Conservation (phyloP, 2,888 invertebrate species). For the Ormyrus thymus region DNA sequence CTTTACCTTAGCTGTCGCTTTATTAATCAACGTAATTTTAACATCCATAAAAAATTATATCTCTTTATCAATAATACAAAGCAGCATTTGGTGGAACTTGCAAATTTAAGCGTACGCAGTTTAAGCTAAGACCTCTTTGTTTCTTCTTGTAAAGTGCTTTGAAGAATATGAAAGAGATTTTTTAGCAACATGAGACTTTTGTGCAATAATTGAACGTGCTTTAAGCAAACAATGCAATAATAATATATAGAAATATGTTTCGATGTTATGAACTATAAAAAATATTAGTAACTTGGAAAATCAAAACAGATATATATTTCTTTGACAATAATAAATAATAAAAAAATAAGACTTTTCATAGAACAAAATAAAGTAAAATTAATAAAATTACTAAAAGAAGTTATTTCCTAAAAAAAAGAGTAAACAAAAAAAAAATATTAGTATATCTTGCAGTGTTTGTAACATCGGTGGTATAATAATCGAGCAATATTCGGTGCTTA, state of each 20-base stretch:
- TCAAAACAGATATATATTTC: conserved; percentile 34
- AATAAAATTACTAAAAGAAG: not conserved
- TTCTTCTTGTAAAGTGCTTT: not conserved
- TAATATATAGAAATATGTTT: conserved; percentile 1
- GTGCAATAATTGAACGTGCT: conserved; percentile 6
- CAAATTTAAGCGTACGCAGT: conserved; percentile 1
- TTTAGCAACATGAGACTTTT: conserved; percentile 13
- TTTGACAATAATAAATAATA: conserved; percentile 40
- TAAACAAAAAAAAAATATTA: conserved; percentile 1
- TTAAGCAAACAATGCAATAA: conserved; percentile 12
- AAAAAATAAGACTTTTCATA: conserved; percentile 6
- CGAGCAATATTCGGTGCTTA: conserved; percentile 12
- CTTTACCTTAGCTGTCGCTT: not conserved
- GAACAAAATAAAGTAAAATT: not conserved
- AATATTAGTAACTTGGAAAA: conserved; percentile 14
- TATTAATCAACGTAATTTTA: not conserved
- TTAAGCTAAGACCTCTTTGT: not conserved
- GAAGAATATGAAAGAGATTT: not conserved
- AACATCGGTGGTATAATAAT: conserved; percentile 7
- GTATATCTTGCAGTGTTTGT: conserved; percentile 3
- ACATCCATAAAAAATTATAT: conserved; percentile 5
- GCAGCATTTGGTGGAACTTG: conserved; percentile 17
- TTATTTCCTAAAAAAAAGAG: no score
- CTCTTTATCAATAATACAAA: not conserved
- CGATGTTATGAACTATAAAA: conserved; percentile 19